Evolutionary conservation across 2,113 vertebrate species (phyloP).

Genomic region (Carassius gibelio): DNA sequence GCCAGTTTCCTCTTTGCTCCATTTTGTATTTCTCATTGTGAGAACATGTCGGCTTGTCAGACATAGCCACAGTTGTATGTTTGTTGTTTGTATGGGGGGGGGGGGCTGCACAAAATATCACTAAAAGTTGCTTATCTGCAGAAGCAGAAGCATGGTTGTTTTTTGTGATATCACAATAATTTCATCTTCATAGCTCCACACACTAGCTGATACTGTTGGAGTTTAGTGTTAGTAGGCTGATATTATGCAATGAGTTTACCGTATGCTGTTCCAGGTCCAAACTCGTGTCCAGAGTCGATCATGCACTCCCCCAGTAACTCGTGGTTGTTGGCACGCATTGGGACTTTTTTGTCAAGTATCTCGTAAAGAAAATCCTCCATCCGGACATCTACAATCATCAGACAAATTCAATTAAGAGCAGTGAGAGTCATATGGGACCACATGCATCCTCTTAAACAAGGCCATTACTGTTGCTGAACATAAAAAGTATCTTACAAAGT

Average conservation of each 20-base stretch:
- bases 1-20: too few species aligned
- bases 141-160: neutral
- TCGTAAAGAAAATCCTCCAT: constrained; percentile 99
- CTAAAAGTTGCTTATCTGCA: neutral
- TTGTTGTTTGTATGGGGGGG: too few species aligned
- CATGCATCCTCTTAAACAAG: constrained; percentile 28
- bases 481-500: neutral
- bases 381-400: constrained; percentile 83
- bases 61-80: too few species aligned
- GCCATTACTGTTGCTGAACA: neutral
- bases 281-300: constrained; percentile 96
- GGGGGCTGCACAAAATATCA: neutral
- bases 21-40: too few species aligned
- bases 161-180: neutral
- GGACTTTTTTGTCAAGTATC: constrained; percentile 95
- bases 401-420: constrained; percentile 62
- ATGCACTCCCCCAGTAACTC: constrained; percentile 93
- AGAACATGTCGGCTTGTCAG: too few species aligned
- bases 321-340: constrained; percentile 91
- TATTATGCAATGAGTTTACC: constrained; percentile 75
- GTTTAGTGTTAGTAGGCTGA: neutral
- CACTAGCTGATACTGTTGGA: neutral
- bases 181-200: neutral
- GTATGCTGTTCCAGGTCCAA: constrained; percentile 95
- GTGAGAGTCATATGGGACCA: constrained; percentile 43